Evolutionary conservation across 30 jellyfish, hydroid and myxozoan species (phyloP), one percentile per base, ranked within the genome.

Genomic region (Chrysaora quinquecirrha): DNA sequence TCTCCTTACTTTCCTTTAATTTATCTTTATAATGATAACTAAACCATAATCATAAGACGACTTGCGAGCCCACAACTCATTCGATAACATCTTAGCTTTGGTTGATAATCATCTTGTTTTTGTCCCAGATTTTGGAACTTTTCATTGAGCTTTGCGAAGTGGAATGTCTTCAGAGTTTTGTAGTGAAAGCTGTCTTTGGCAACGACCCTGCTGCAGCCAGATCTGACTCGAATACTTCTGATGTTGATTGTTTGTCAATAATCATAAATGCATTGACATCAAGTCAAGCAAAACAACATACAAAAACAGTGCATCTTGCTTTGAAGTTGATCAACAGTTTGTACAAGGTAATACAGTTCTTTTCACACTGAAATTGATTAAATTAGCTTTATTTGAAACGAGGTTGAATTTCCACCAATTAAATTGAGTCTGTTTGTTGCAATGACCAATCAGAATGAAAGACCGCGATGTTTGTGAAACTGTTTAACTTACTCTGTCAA

Each of bases 51-150:
- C n/a, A n/a, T n/a, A n/a, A n/a, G n/a, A n/a, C n/a, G n/a, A n/a
- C n/a, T n/a, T n/a, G n/a, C n/a, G n/a, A n/a, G n/a, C n/a, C n/a
- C n/a, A n/a, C n/a, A n/a, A n/a, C n/a, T n/a, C n/a, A n/a, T n/a
- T n/a, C n/a, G n/a, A n/a, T n/a, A n/a, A n/a, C n/a, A n/a, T n/a
- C n/a, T n/a, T n/a, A n/a, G n/a, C n/a, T n/a, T n/a, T n/a, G n/a
- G n/a, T n/a, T n/a, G n/a, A n/a, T n/a, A n/a, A n/a, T n/a, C n/a
- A n/a, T n/a, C n/a, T n/a, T n/a, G n/a, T 58, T 58, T 21, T 20
- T 58, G 4, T 58, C 20, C 10, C 71, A 80, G 91, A 68, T 80
- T 43, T 48, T 80, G 14, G 91, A 80, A 65, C 58, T 80, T 7
- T 73, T 80, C 24, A 80, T 65, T 11, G 27, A 30, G 19, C 71